Base-by-base conservation (phyloP, 2,888 invertebrate species). In the Diarsia brunnea region DNA sequence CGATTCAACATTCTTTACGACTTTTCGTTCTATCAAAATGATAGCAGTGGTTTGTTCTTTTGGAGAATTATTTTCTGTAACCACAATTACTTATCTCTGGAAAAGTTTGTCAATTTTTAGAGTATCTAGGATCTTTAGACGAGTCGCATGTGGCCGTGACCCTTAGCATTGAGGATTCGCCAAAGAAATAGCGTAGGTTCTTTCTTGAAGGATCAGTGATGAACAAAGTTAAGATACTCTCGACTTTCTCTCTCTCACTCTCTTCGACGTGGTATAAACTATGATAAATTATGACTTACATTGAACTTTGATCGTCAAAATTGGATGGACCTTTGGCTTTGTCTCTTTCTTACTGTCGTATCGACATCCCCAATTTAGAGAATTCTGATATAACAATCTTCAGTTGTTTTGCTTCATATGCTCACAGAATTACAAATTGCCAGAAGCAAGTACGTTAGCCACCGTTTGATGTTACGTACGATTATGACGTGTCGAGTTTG, bases 1-100 rank as follows among this genome's bases (percentile, higher is more conserved):
- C 86, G 91, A 83, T 89, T 82, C 79, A 69, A 85, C 85, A 86
- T 89, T 86, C 86, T 87, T 80, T 77, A 74, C 43, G 61, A 67
- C 51, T 68, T 79, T 73, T 76, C n/a, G n/a, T 12, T 82, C 19
- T 53, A 64, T 64, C 14, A n/a, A 10, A 43, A 24, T 61, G 8
- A 55, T 31, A 60, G 38, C 21, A 68, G n/a, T 19, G 14, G 5
- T 14, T 38, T 51, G 24, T 43, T 27, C 0, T 3, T 47, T 19
- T 11, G 8, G 5, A 49, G 4, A 31, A 24, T 21, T 31, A 16
- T 31, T 49, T 8, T 11, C 21, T 16, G 11, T 31, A 19, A 27
- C 21, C 14, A 1, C n/a, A 0, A 51, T 27, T 47, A 24, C 12
- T 1, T 14, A 24, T 14, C 5, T 43, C 19, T 55, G 1, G 16